These are phyloP conservation scores for Tetanocera ferruginea DNA, from an alignment of 2,888 invertebrate genomes.

Conservation along the genomic window DNA sequence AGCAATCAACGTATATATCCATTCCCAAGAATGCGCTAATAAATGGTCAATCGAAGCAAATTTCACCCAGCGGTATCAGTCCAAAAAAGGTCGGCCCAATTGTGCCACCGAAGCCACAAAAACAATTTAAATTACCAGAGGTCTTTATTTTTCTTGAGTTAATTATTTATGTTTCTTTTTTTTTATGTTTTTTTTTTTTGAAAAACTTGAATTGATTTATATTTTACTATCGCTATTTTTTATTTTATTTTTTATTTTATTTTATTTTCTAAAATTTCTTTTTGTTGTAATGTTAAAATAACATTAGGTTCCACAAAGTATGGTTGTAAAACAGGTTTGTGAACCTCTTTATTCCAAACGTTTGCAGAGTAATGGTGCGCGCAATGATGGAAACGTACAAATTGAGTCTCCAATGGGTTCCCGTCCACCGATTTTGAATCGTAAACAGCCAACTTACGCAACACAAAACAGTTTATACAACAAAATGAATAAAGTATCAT, in stretches of 20 bases:
- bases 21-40: neutral
- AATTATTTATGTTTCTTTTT: neutral
- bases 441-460: conserved; percentile 53
- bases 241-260: conserved; percentile 15
- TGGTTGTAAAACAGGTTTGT: conserved; percentile 77
- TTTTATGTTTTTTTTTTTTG: neutral
- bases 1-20: conserved; percentile 29
- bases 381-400: conserved; percentile 22
- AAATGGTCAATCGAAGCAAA: neutral
- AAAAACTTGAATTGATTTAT: conserved; percentile 2
- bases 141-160: conserved; percentile 44
- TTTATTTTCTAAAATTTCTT: conserved; percentile 25
- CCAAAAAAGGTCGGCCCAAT: conserved; percentile 79
- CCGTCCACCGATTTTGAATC: conserved; percentile 47
- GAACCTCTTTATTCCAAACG: conserved; percentile 84
- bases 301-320: conserved; percentile 80
- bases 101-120: conserved; percentile 84
- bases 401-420: neutral
- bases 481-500: conserved; percentile 59
- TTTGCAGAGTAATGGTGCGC: conserved; percentile 70
- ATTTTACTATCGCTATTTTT: no score
- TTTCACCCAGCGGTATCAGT: neutral
- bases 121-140: conserved; percentile 70
- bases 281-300: conserved; percentile 21
- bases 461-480: conserved; percentile 47